Conservation (phyloP, 2,113 vertebrate species). For the Dasyurus viverrinus region DNA sequence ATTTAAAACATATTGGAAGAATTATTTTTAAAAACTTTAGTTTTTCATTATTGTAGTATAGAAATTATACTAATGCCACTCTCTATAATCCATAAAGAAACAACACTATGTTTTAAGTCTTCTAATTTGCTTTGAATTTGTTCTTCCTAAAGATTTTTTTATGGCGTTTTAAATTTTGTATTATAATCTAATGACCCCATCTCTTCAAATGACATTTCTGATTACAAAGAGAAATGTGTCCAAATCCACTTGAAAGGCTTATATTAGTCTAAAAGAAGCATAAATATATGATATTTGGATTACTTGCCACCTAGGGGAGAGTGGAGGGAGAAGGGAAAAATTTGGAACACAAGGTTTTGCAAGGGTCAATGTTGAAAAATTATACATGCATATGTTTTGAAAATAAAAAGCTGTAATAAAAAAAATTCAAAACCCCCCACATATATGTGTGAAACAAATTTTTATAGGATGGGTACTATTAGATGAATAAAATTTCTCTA, state of each 20-base stretch:
- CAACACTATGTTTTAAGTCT: not conserved
- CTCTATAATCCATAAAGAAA: not conserved
- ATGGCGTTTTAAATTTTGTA: not conserved
- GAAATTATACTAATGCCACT: not conserved
- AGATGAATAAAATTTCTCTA: not conserved
- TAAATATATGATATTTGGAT: not conserved
- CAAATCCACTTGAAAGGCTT: not conserved
- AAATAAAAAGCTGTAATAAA: too few species aligned
- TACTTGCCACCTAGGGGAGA: too few species aligned
- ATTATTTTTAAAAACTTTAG: not conserved
- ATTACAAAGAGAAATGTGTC: not conserved
- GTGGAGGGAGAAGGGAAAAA: too few species aligned
- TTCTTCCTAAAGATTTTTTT: not conserved
- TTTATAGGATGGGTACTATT: not conserved
- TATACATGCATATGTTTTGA: too few species aligned
- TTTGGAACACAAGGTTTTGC: too few species aligned
- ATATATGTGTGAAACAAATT: not conserved
- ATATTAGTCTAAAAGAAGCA: not conserved
- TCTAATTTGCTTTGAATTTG: not conserved
- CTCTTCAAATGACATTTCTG: not conserved
- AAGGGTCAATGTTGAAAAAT: too few species aligned
- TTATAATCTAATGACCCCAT: not conserved
- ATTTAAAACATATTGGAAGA: not conserved
- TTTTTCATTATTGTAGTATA: not conserved
- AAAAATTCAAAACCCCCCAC: not conserved